Base-by-base conservation (phyloP, 1,140 invertebrate genomes). In the Apolygus lucorum region DNA sequence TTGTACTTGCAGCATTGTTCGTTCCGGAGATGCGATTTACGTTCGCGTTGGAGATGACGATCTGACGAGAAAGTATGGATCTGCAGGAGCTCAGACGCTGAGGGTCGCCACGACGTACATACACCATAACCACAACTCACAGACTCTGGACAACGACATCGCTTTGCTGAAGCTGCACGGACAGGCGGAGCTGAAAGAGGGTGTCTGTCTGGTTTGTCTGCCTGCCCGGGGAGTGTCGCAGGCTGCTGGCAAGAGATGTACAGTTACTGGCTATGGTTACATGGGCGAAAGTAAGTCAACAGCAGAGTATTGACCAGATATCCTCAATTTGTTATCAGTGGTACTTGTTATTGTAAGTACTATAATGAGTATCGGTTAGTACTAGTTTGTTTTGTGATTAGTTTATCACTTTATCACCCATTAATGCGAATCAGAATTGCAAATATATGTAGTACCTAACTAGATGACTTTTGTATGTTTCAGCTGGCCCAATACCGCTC, bases 141-240 rank as follows among this genome's bases (percentile, higher is more conserved):
- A 96, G 79, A 97, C 95, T 0, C 81, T 98, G 71, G 94, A 97
- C 77, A 96, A 97, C 76, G 95, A 97, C 76, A 96, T 98, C 72
- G 96, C 95, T 0, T 78, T 98, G 11, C 81, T 98, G 4, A 96
- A 96, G 78, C 84, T 98, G 2, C 88, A 93, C 73, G 90, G 90
- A 0, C 92, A 96, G 77, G 93, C 91, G 0, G 90, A 94, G 78
- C 83, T 97, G 1, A 90, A 88, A 72, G 89, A 90, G 78, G 91
- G 88, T 28, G 89, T 93, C 14, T 90, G 90, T 70, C 77, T 91
- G 49, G 93, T 95, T 4, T 97, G 96, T 78, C 79, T 98, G 34
- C 91, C 95, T 28, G 90, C 90, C 1, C 79, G 92, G 73, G 91
- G 91, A 1, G 90, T 92, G 11, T 91, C 85, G 74, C 91, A 93